Base-by-base conservation (phyloP, 2,888 invertebrate genomes). In the Meta bourneti region DNA sequence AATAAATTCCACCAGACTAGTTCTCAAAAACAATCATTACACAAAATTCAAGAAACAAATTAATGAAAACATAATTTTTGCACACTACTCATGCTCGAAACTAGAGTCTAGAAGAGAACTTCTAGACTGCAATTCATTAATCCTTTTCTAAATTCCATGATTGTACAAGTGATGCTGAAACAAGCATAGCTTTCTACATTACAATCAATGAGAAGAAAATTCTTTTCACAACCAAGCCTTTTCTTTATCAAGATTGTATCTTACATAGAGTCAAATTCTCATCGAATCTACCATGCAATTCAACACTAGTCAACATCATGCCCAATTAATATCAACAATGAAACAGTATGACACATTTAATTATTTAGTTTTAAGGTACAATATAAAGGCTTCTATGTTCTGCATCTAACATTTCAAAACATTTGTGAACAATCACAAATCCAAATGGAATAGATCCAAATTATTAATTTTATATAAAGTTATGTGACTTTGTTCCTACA, bases 221-320 rank as follows among this genome's bases (percentile, higher is more conserved):
- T 61, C n/a, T 81, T 61, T 75, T 61, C 72, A 71, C 52, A 61
- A 61, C 8, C 69, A 87, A 71, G 80, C 79, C 49, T 52, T 78
- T 90, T 89, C 71, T 69, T 69, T 78, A 89, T 34, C 78, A 78
- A n/a, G 78, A 86, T 78, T 70, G 70, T 48, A 86, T 48, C 54
- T 54, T 81, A 75, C 61, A 72, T 19, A 70, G 20, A 78, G 74
- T n/a, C 16, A 78, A 78, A n/a, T 72, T 82, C 71, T 49, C 78
- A 82, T 90, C 71, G 48, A 84, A 90, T 78, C 85, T 90, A 90
- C 85, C 90, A 90, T 84, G 85, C 80, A 74, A 80, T 77, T 84
- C 72, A 74, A 85, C 77, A 90, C 80, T 85, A 85, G 52, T 84
- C 80, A 75, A 80, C 80, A 80, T 51, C 79, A 90, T 90, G 90